A percentile compares a stretch with the other conserved stretches of the same genome.
Evolutionary conservation across 2,888 invertebrate genomes (phyloP).

Genomic region (Parnassius mnemosyne): DNA sequence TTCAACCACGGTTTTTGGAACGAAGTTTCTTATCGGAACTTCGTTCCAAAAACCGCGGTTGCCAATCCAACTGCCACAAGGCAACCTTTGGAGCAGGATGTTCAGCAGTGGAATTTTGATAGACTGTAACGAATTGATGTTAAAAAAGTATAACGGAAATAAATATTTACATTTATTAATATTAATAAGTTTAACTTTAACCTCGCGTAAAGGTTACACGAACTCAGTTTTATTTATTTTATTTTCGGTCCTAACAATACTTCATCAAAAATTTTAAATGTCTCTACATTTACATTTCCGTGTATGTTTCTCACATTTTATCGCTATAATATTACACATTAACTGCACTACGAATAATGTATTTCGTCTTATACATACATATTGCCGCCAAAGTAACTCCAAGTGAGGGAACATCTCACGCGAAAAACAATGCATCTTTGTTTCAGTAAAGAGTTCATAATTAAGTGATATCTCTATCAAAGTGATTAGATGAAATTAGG

Average conservation of each 20-base stretch:
- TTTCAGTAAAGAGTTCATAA: conserved; percentile 24
- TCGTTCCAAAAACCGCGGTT: no score
- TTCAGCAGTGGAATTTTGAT: no score
- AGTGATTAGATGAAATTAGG: conserved; percentile 22
- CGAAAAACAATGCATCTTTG: conserved; percentile 29
- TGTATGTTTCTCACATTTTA: conserved; percentile 8
- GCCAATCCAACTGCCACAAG: no score
- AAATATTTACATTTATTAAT: not conserved
- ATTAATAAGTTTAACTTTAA: no score
- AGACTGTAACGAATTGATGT: no score
- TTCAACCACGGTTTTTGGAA: no score
- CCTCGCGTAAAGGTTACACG: no score
- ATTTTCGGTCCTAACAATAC: not conserved
- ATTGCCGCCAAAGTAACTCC: conserved; percentile 12
- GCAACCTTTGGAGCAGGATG: no score
- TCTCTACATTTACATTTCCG: conserved; percentile 1
- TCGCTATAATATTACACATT: conserved; percentile 1
- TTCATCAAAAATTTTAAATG: not conserved
- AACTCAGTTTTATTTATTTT: no score
- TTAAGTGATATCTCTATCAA: conserved; percentile 27
- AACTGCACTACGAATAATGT: conserved; percentile 7
- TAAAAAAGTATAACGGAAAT: no score
- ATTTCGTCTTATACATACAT: conserved; percentile 13
- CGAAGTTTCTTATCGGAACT: no score
- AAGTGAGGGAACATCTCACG: conserved; percentile 26